Base-by-base conservation (phyloP, 1,140 invertebrate genomes). In the Ridgeia piscesae region DNA sequence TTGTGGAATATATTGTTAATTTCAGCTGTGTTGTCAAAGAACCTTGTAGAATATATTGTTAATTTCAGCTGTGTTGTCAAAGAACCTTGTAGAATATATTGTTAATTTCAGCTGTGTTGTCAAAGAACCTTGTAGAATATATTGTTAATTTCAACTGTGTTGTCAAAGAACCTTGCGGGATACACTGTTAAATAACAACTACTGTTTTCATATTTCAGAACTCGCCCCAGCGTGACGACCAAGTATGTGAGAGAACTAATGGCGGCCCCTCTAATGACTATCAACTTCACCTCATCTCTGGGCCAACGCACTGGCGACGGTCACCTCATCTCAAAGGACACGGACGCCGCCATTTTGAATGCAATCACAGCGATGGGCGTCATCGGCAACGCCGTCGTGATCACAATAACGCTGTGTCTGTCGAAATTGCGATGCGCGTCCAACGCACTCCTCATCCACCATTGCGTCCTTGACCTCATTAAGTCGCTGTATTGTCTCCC, bases 301-400 rank as follows among this genome's bases (percentile, higher is more conserved):
- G 17, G 17, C 58, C 58, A 77, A 77, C 58, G 27, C 58, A 77
- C 11, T 21, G 27, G 17, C 98, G 98, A 94, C 97, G 98, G 98
- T 77, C 58, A 4, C 58, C 58, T 77, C 27, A 21, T 77, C 58
- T 77, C 58, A 9, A 77, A 27, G 58, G 97, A 97, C 1, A 97
- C 97, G 0, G 98, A 98, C 95, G 98, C 98, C 0, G 97, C 97
- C 0, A 96, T 98, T 6, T 97, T 98, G 93, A 97, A 98, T 94
- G 97, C 97, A 42, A 96, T 98, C 8, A 98, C 98, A 0, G 96
- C 97, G 0, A 96, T 98, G 33, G 98, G 98, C 91, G 98, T 98
- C 96, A 97, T 97, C 0, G 98, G 98, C 9, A 98, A 98, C 95
- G 96, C 98, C 89, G 97, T 97, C 21, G 96, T 98, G 21, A 98